phyloP scores from a whole-genome alignment of 2,113 vertebrate genomes.

The Nothobranchius kuhntae region DNA sequence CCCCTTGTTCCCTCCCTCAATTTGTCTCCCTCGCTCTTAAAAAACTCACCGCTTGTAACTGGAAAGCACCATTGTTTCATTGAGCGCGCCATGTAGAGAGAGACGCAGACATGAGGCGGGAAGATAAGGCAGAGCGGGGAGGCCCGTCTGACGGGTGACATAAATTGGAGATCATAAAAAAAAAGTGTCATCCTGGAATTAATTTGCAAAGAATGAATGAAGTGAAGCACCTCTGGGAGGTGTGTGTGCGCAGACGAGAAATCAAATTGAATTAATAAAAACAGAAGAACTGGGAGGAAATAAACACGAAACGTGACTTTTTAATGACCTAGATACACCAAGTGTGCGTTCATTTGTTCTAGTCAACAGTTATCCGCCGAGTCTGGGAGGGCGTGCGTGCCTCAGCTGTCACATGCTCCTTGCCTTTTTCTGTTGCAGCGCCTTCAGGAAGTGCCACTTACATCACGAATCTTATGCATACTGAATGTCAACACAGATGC shows the following conservation, averaged over 20 bases:
- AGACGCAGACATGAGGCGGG: conserved; percentile 52
- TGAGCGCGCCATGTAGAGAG: conserved; percentile 55
- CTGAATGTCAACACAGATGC: conserved; percentile 74
- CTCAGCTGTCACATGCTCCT: conserved; percentile 56
- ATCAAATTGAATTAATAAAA: conserved; percentile 40
- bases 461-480: conserved; percentile 73
- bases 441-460: conserved; percentile 70
- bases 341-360: conserved; percentile 8
- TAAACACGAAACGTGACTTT: conserved; percentile 37
- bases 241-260: conserved; percentile 1
- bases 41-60: conserved; percentile 62
- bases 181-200: conserved; percentile 54
- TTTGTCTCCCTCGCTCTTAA: conserved; percentile 60
- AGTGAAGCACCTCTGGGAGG: conserved; percentile 47
- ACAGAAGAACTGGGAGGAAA: conserved; percentile 10
- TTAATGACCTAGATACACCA: conserved; percentile 27
- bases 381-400: conserved; percentile 17
- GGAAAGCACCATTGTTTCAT: conserved; percentile 69
- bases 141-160: conserved; percentile 56
- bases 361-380: not conserved
- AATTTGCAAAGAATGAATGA: conserved; percentile 70
- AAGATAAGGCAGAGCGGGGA: conserved; percentile 60
- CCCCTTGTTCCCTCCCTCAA: conserved; percentile 50
- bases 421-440: conserved; percentile 35
- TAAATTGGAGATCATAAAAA: conserved; percentile 72